phyloP scores from a whole-genome alignment of 1,140 invertebrate genomes.

The Neoseiulus cucumeris region DNA sequence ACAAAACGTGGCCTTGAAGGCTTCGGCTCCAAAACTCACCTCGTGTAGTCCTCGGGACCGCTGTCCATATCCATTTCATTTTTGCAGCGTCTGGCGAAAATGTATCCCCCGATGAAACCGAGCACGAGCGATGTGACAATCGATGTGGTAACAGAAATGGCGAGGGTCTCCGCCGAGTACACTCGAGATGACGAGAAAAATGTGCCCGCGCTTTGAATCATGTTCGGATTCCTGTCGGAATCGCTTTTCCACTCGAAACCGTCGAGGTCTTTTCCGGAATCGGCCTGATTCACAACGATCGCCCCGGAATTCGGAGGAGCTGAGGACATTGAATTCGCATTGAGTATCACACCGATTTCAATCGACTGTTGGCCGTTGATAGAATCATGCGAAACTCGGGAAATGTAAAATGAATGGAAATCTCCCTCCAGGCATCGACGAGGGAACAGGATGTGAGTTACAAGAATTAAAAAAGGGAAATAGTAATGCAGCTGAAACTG shows the following conservation, averaged over 20 bases:
- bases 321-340: background rate
- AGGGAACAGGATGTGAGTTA: no score
- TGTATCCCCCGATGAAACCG: slow-evolving; percentile 58
- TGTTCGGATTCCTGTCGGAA: background rate
- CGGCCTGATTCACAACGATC: background rate
- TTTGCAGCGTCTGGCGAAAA: slow-evolving; percentile 57
- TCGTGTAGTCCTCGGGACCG: slow-evolving; percentile 3
- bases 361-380: background rate
- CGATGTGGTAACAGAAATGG: slow-evolving; percentile 51
- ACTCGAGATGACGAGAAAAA: slow-evolving; percentile 30
- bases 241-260: slow-evolving; percentile 7
- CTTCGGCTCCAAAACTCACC: background rate
- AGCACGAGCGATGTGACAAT: slow-evolving; percentile 54
- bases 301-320: slow-evolving; percentile 2
- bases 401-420: background rate
- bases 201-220: background rate
- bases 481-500: no score
- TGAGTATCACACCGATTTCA: background rate
- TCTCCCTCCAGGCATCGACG: background rate
- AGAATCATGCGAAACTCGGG: background rate
- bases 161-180: slow-evolving; percentile 53
- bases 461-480: background rate
- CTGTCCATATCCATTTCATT: slow-evolving; percentile 33
- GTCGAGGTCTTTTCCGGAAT: background rate
- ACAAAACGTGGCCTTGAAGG: no score